Percentiles rank a stretch among this genome's conserved stretches.
Evolutionary conservation across 2,888 invertebrate genomes (phyloP).

Genomic region (Lepidochrysops patricia): DNA sequence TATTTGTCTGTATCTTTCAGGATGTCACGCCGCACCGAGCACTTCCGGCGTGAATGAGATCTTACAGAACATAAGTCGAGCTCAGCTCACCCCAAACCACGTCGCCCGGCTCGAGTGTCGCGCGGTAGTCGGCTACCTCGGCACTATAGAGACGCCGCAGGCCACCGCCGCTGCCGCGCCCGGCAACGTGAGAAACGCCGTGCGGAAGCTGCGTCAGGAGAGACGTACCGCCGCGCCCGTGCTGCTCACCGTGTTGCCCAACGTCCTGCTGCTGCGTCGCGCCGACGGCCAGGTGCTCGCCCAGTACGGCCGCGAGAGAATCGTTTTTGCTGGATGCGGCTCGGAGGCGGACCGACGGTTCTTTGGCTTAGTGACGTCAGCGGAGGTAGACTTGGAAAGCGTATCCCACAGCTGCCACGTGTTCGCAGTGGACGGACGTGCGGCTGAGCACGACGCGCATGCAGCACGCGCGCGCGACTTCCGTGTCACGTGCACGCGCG

Average conservation of each 20-base stretch:
- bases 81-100: conserved; percentile 56
- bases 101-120: conserved; percentile 80
- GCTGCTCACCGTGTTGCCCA: conserved; percentile 87
- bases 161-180: conserved; percentile 84
- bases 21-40: conserved; percentile 55
- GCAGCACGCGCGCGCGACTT: conserved; percentile 86
- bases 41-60: conserved; percentile 62
- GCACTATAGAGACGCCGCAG: conserved; percentile 96
- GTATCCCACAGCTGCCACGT: conserved; percentile 94
- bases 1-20: conserved; percentile 41
- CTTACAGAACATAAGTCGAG: conserved; percentile 53
- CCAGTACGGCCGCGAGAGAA: conserved; percentile 88
- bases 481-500: conserved; percentile 87
- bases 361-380: conserved; percentile 93
- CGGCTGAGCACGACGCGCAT: conserved; percentile 88
- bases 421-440: conserved; percentile 92
- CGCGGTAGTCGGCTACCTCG: conserved; percentile 94
- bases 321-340: conserved; percentile 92
- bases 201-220: conserved; percentile 90
- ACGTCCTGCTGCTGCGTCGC: conserved; percentile 86
- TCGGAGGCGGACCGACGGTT: conserved; percentile 93
- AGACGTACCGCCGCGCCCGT: conserved; percentile 90
- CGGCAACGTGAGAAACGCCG: conserved; percentile 88
- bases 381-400: conserved; percentile 65
- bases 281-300: conserved; percentile 86